These are phyloP conservation scores for Orchesella cincta DNA, from an alignment of 1,140 invertebrate genomes.

Conservation along the genomic window DNA sequence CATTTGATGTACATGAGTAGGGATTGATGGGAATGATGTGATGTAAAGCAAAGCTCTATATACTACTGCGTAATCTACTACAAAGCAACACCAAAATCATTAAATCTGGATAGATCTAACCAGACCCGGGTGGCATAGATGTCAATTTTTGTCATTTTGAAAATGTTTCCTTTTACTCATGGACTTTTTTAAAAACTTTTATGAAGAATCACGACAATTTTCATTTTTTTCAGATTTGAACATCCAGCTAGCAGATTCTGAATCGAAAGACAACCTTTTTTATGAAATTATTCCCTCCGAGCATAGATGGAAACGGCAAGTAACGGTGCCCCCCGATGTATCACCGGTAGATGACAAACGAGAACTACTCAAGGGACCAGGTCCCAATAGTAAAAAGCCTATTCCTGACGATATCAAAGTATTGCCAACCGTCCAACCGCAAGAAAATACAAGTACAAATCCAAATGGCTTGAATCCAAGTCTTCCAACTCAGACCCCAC, in stretches of 20 bases:
- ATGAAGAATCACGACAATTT: too few species aligned
- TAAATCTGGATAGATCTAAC: too few species aligned
- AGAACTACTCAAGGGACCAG: constrained; percentile 12
- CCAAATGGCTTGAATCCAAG: neutral
- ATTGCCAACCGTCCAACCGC: neutral
- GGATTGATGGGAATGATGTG: too few species aligned
- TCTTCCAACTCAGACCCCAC: neutral
- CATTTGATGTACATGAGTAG: too few species aligned
- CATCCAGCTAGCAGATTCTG: neutral
- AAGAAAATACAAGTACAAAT: neutral
- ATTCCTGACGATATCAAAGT: neutral
- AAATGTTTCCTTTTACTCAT: too few species aligned
- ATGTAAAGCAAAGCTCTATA: too few species aligned
- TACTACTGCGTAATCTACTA: too few species aligned
- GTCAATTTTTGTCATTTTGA: too few species aligned
- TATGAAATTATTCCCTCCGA: constrained; percentile 29
- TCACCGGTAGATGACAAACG: constrained; percentile 3
- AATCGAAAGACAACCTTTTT: neutral
- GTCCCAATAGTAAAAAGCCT: constrained; percentile 3
- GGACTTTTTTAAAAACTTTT: too few species aligned
- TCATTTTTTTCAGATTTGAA: neutral
- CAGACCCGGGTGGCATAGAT: too few species aligned
- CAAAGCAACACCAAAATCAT: too few species aligned
- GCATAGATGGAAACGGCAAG: constrained; percentile 27
- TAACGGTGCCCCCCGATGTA: neutral